Evolutionary conservation across 1,140 invertebrate genomes (phyloP).

Genomic region (Drosophila suzukii): DNA sequence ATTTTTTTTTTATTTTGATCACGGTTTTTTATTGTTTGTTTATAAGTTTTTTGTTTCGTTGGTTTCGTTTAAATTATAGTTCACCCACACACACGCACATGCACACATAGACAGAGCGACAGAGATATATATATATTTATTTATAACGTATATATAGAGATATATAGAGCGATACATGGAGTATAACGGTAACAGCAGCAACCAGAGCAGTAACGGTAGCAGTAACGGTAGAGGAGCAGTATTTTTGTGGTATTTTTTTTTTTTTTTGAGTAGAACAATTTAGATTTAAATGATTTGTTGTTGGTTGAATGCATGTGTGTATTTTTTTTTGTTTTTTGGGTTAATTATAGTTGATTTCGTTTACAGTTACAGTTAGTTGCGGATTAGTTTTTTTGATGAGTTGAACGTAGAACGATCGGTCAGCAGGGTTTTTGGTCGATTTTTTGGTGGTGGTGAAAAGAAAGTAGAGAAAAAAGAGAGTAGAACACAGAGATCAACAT

Average conservation of each 20-base stretch:
- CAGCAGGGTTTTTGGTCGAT: constrained; percentile 67
- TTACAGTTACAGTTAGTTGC: constrained; percentile 63
- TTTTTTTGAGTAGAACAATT: constrained; percentile 18
- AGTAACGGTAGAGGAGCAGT: constrained; percentile 60
- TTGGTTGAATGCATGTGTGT: constrained; percentile 39
- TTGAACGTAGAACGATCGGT: constrained; percentile 69
- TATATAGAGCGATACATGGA: constrained; percentile 58
- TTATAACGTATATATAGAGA: constrained; percentile 27
- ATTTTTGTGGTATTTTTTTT: constrained; percentile 21
- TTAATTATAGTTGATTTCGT: constrained; percentile 67
- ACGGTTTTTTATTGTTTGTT: constrained; percentile 9
- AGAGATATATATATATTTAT: constrained; percentile 21
- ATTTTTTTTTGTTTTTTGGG: constrained; percentile 6
- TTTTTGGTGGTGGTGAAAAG: constrained; percentile 63
- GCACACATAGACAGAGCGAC: constrained; percentile 43
- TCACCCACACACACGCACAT: constrained; percentile 52
- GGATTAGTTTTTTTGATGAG: constrained; percentile 64
- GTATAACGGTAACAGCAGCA: constrained; percentile 57
- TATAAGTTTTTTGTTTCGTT: constrained; percentile 1
- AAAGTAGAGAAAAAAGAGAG: constrained; percentile 76
- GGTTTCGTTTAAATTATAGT: constrained; percentile 15
- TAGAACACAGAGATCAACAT: constrained; percentile 77
- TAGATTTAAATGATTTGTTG: constrained; percentile 43
- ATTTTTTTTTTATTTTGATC: constrained; percentile 1
- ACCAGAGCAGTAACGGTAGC: constrained; percentile 61